Conservation (phyloP, 1,140 invertebrate genomes). For the Bombus ignitus region DNA sequence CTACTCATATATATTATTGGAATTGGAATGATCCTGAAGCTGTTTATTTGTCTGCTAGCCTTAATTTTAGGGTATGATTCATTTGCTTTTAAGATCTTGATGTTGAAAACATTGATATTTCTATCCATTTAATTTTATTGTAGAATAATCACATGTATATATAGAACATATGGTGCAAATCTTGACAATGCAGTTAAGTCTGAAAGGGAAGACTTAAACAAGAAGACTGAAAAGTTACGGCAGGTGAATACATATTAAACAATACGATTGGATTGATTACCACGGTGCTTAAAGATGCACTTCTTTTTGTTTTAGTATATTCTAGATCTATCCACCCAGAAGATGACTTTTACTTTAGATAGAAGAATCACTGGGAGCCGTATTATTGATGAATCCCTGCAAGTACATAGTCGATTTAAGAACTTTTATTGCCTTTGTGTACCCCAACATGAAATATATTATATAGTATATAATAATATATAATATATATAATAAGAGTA, state of each 20-base stretch:
- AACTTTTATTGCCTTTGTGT: constrained; percentile 30
- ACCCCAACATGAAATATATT: background rate
- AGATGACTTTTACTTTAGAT: constrained; percentile 81
- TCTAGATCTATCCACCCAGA: constrained; percentile 74
- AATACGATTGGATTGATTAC: background rate
- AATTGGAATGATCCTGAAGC: constrained; percentile 75
- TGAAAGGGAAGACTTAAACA: constrained; percentile 79
- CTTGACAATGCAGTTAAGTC: constrained; percentile 76
- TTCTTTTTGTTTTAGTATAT: constrained; percentile 69
- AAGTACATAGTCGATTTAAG: constrained; percentile 76
- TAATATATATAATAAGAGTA: background rate
- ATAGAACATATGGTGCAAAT: constrained; percentile 76
- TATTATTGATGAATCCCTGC: constrained; percentile 88
- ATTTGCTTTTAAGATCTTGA: background rate
- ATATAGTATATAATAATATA: no score
- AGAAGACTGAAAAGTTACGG: constrained; percentile 80
- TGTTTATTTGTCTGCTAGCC: constrained; percentile 73
- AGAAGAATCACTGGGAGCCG: constrained; percentile 86
- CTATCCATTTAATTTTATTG: constrained; percentile 51
- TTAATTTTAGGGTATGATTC: constrained; percentile 77
- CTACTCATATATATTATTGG: constrained; percentile 76
- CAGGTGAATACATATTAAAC: constrained; percentile 69
- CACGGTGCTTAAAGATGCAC: background rate
- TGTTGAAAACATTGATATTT: constrained; percentile 7
- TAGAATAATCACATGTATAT: constrained; percentile 78